These are phyloP conservation scores for Lasius platythorax DNA, from an alignment of 2,888 invertebrate genomes.

Conservation along the genomic window DNA sequence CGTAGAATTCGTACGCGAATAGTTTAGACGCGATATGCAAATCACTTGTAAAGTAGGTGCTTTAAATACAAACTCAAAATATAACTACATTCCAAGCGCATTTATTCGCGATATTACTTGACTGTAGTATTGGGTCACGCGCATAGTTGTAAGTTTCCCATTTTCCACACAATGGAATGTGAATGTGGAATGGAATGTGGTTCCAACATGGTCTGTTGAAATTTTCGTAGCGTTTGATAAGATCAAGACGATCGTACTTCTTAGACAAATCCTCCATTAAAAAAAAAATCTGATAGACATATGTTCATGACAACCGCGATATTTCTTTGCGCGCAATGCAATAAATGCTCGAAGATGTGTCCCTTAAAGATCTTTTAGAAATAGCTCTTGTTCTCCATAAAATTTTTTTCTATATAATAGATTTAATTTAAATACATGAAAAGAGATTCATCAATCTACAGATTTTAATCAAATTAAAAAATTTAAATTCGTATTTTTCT, in stretches of 20 bases:
- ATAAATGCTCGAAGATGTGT: neutral
- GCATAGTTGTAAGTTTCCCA: slow-evolving; percentile 28
- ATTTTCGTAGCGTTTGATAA: neutral
- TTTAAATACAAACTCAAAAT: slow-evolving; percentile 51
- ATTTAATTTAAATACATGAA: slow-evolving; percentile 8
- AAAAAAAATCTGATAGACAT: neutral
- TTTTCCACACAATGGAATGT: slow-evolving; percentile 39
- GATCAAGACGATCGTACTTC: slow-evolving; percentile 15
- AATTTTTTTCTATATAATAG: neutral
- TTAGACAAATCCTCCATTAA: neutral
- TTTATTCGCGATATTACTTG: slow-evolving; percentile 1
- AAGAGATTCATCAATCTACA: neutral
- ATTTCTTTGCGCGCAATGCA: neutral
- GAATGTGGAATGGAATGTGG: neutral
- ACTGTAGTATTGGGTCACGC: slow-evolving; percentile 35
- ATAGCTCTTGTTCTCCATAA: neutral
- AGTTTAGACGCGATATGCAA: slow-evolving; percentile 65
- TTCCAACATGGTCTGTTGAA: slow-evolving; percentile 7
- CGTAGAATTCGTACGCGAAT: slow-evolving; percentile 24
- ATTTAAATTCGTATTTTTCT: neutral
- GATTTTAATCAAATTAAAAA: neutral
- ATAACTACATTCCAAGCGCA: slow-evolving; percentile 53
- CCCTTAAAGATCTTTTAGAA: neutral
- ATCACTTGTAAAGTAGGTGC: slow-evolving; percentile 61
- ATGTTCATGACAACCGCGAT: neutral